Evolutionary conservation across 2,888 invertebrate species (phyloP).

Genomic region (Herminia tarsipennalis): DNA sequence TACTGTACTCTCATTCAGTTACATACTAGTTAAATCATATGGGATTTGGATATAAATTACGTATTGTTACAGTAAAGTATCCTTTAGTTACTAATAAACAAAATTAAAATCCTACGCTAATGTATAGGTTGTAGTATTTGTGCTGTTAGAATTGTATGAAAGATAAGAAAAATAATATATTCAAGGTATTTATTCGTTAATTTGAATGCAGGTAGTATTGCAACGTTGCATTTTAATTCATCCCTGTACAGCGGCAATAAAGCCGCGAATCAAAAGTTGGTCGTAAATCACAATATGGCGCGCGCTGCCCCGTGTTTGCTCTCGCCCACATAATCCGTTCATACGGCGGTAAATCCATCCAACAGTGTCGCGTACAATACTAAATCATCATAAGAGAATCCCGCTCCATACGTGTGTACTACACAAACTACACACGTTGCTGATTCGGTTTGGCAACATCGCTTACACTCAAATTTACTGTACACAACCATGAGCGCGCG

Average conservation of each 20-base stretch:
- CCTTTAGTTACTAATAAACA: slow-evolving; percentile 9
- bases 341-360: slow-evolving; percentile 84
- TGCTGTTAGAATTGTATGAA: neutral
- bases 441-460: slow-evolving; percentile 64
- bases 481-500: slow-evolving; percentile 37
- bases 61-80: no score
- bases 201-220: slow-evolving; percentile 37
- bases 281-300: slow-evolving; percentile 83
- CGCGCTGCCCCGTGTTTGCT: slow-evolving; percentile 83
- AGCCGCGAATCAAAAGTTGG: slow-evolving; percentile 83
- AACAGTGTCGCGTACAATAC: slow-evolving; percentile 75
- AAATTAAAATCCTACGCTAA: neutral
- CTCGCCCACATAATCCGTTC: slow-evolving; percentile 86
- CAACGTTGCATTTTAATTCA: slow-evolving; percentile 55
- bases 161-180: no score
- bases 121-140: neutral
- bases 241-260: slow-evolving; percentile 71
- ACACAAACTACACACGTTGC: slow-evolving; percentile 60
- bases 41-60: slow-evolving; percentile 23
- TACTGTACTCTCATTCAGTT: slow-evolving; percentile 19
- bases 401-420: slow-evolving; percentile 62
- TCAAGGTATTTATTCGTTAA: neutral
- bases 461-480: slow-evolving; percentile 47
- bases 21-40: slow-evolving; percentile 19
- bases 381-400: slow-evolving; percentile 86